Evolutionary conservation across 1,140 invertebrate genomes (phyloP).

Genomic region (Nephotettix cincticeps): DNA sequence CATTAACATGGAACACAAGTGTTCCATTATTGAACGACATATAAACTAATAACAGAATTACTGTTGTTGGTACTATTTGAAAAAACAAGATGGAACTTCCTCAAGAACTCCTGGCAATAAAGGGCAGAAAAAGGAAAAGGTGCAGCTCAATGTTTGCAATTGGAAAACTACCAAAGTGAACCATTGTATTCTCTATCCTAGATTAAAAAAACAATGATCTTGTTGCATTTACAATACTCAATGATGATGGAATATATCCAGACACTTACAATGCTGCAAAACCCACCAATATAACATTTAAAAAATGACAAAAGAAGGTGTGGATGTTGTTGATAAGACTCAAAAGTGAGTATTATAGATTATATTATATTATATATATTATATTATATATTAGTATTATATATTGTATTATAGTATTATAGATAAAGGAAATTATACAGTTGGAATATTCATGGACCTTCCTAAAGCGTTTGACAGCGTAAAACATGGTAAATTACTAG

Average conservation of each 20-base stretch:
- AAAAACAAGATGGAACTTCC: constrained; percentile 13
- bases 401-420: no score
- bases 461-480: no score
- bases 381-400: no score
- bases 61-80: constrained; percentile 41
- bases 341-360: constrained; percentile 43
- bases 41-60: constrained; percentile 38
- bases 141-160: not conserved
- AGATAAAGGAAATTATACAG: no score
- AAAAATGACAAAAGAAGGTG: constrained; percentile 48
- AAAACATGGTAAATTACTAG: no score
- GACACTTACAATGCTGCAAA: constrained; percentile 5
- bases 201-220: constrained; percentile 25
- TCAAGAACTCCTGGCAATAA: constrained; percentile 11
- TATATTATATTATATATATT: no score
- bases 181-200: constrained; percentile 39
- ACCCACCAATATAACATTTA: constrained; percentile 39
- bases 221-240: not conserved
- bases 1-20: no score
- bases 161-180: not conserved
- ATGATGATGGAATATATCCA: not conserved
- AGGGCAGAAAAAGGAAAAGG: not conserved
- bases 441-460: no score
- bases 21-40: constrained; percentile 38
- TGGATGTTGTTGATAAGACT: constrained; percentile 47